Evolutionary conservation across 2,113 vertebrate species (phyloP), one percentile per base, ranked within the genome.

Genomic region (Sialia sialis): DNA sequence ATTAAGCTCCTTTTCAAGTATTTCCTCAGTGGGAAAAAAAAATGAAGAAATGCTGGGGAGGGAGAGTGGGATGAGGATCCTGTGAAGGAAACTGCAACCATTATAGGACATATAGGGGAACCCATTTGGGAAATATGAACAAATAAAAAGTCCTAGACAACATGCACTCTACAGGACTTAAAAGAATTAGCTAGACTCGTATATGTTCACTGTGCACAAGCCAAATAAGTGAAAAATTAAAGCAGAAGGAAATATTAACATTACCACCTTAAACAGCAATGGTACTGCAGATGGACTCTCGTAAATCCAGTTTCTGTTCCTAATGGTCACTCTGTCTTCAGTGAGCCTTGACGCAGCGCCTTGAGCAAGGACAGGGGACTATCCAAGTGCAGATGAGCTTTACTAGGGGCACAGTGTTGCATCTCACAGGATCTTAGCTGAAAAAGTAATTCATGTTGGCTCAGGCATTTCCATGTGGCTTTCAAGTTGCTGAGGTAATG

Each of bases 401-500:
- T 74, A 59, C 56, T 30, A 87, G 73, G 46, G 51, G 6, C 77
- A 67, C 7, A 9, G 46, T 41, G 23, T 20, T 82, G 16, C 51
- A 87, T 55, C 68, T 86, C 46, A 62, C 60, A 83, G 46, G 39
- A 86, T 85, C 72, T 77, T 67, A 78, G 68, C 79, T 84, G 68
- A 93, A 88, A 91, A 95, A 88, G 43, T 52, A 91, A 86, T 94
- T 93, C 75, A 60, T 66, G 63, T 70, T 74, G 87, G 30, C 73
- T 81, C 89, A 82, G 51, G 27, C 63, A 70, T 88, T 91, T 94
- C 84, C 91, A 93, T 78, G 62, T 72, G 78, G 64, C 72, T 95
- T 95, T 95, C 68, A 94, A 88, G 59, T 60, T 79, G 58, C 44
- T 86, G 83, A 88, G 78, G 85, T 70, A 89, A 94, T 59, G 72